phyloP scores from a whole-genome alignment of 1,140 invertebrate species.

The Bacillus rossius region DNA sequence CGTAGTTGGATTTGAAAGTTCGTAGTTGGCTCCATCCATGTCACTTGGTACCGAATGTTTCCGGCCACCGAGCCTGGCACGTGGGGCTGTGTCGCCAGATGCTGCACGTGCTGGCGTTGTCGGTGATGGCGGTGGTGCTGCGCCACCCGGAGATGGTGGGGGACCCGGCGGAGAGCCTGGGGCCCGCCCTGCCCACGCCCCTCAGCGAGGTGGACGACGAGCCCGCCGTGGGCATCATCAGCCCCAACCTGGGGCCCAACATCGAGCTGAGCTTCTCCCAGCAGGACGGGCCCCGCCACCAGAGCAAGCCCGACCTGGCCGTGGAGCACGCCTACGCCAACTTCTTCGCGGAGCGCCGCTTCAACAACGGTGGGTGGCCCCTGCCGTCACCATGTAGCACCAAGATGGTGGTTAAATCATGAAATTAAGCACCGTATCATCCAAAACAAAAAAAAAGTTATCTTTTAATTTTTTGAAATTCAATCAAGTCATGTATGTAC shows the following conservation, averaged over 20 bases:
- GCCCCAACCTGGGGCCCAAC: background rate
- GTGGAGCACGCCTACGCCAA: constrained; percentile 2
- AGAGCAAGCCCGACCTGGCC: background rate
- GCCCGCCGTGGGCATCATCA: background rate
- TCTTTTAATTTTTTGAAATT: no score
- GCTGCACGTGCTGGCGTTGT: constrained; percentile 61
- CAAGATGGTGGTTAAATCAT: no score
- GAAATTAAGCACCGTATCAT: no score
- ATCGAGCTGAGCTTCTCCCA: background rate
- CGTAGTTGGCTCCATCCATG: no score
- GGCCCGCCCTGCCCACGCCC: constrained; percentile 54
- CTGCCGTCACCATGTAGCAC: no score
- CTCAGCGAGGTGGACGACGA: constrained; percentile 54
- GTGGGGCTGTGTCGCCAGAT: no score
- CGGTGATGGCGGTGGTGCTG: constrained; percentile 64
- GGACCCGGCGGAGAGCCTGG: constrained; percentile 40
- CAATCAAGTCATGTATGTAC: no score
- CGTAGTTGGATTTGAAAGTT: no score
- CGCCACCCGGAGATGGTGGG: constrained; percentile 57
- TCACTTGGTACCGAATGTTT: no score
- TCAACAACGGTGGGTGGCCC: constrained; percentile 19
- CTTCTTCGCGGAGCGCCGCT: constrained; percentile 8
- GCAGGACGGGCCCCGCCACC: background rate
- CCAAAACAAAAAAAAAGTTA: no score
- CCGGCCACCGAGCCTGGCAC: no score